Evolutionary conservation across 2,888 invertebrate species (phyloP), one percentile per base, ranked within the genome.

Genomic region (Stenodema calcarata): DNA sequence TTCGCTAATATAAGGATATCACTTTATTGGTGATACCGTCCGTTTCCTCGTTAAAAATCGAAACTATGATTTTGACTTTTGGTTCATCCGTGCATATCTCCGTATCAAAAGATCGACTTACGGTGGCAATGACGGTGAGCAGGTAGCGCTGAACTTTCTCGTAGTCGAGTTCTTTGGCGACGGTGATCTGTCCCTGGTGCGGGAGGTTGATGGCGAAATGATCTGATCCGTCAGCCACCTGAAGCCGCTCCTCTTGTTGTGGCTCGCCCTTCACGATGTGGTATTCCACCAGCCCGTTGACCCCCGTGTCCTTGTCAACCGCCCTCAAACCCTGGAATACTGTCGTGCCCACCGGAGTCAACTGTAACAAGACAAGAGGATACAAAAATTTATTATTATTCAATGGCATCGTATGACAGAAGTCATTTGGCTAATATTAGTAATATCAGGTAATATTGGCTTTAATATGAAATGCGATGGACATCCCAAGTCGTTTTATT

Each of bases 211-310:
- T 97, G 88, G 95, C 93, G 92, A 97, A 97, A 90, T 94, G 95
- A 69, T 95, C 95, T 91, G 94, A 96, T 27, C 97, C 97, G 91
- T 97, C 97, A 88, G 94, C 94, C 76, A 94, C 93, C 87, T 93
- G 94, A 89, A 94, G 92, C 83, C 93, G 90, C 87, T 92, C 92
- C 16, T 91, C 92, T 16, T 91, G 92, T 87, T 95, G 95, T 89
- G 95, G 94, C 88, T 95, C 92, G 87, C 93, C 93, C 87, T 95
- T 95, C 87, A 96, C 93, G 88, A 97, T 94, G 89, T 95, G 96
- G 91, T 97, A 97, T 90, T 97, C 97, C 1, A 97, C 94, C 73
- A 97, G 93, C 73, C 96, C 97, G 91, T 97, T 97, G 88, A 96
- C 96, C 73, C 97, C 97, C 0, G 96, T 95, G 91, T 97, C 97